A percentile compares a stretch with the other conserved stretches of the same genome.
Conservation (phyloP, 2,113 vertebrate genomes). For the Larimichthys polyactis region DNA sequence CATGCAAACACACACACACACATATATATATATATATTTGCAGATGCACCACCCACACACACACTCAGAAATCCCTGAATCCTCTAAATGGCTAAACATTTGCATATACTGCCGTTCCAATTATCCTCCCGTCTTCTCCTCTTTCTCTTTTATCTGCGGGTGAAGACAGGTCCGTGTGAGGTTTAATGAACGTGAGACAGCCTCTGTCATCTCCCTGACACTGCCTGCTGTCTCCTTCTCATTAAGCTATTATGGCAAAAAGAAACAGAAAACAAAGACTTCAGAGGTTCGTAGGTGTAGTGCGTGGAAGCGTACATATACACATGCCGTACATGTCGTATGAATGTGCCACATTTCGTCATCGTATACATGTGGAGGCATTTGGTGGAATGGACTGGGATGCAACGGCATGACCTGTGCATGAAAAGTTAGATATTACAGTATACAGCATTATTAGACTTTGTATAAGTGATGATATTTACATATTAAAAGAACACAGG, state of each 20-base stretch:
- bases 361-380: not conserved
- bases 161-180: slow-evolving; percentile 34
- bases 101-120: slow-evolving; percentile 50
- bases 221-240: slow-evolving; percentile 12
- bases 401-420: not conserved
- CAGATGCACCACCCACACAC: slow-evolving; percentile 1
- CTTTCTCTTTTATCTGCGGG: slow-evolving; percentile 40
- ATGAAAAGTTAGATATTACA: not conserved
- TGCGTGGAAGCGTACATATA: not conserved
- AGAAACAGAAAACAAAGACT: slow-evolving; percentile 13
- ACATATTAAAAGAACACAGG: not conserved
- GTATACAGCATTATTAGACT: no score
- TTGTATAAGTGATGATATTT: no score
- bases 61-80: not conserved
- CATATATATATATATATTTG: not conserved
- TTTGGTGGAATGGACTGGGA: not conserved
- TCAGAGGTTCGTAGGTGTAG: not conserved
- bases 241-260: not conserved
- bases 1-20: not conserved
- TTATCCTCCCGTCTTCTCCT: slow-evolving; percentile 41
- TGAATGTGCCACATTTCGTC: no score
- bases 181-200: slow-evolving; percentile 47
- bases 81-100: slow-evolving; percentile 46
- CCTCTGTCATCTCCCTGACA: slow-evolving; percentile 27
- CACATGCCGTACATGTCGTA: not conserved